Evolutionary conservation across 2,113 vertebrate genomes (phyloP).

Genomic region (Stomatorhinus ivindoensis): DNA sequence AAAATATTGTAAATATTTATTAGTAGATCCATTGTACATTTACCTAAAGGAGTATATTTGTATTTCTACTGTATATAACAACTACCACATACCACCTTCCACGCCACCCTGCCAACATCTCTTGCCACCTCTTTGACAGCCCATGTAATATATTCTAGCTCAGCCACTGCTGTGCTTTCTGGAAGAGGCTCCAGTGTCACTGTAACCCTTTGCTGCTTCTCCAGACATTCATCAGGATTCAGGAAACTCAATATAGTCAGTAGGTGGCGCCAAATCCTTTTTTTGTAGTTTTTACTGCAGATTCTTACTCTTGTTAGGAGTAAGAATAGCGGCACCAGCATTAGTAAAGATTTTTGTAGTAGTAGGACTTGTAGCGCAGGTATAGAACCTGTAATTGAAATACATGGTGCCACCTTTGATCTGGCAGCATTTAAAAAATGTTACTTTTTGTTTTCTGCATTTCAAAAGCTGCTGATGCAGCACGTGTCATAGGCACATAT

Average conservation of each 20-base stretch:
- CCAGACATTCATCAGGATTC: background rate
- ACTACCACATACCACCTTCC: too few relatives aligned
- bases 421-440: background rate
- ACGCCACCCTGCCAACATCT: too few relatives aligned
- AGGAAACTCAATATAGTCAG: background rate
- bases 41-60: too few relatives aligned
- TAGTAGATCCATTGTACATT: too few relatives aligned
- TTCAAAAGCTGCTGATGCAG: background rate
- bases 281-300: background rate
- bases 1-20: too few relatives aligned
- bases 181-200: background rate
- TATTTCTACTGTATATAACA: too few relatives aligned
- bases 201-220: background rate
- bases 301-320: background rate
- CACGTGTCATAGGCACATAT: background rate
- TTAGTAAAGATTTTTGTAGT: background rate
- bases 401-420: background rate
- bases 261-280: conserved; percentile 7
- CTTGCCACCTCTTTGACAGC: too few relatives aligned
- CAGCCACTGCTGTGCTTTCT: background rate
- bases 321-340: background rate
- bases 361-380: background rate
- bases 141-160: too few relatives aligned
- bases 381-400: background rate
- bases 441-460: background rate